These are phyloP conservation scores for Xanthia icteritia DNA, from an alignment of 2,888 invertebrate genomes.

Conservation along the genomic window DNA sequence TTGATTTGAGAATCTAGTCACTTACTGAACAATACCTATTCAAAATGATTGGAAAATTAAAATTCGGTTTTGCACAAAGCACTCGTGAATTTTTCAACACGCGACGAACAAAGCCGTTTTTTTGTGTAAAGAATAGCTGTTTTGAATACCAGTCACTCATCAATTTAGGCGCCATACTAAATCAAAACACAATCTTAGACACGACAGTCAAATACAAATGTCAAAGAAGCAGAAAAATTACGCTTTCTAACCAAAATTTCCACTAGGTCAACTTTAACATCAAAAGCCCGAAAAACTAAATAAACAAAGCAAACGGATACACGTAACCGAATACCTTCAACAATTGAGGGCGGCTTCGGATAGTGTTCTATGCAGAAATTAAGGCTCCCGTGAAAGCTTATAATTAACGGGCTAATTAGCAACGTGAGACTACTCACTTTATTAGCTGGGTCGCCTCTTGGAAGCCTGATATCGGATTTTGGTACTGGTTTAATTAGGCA, in stretches of 20 bases:
- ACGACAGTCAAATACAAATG: neutral
- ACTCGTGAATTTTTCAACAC: neutral
- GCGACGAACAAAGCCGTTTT: slow-evolving; percentile 8
- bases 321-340: slow-evolving; percentile 86
- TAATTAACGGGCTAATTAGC: slow-evolving; percentile 90
- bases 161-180: slow-evolving; percentile 6
- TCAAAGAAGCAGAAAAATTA: neutral
- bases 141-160: slow-evolving; percentile 9
- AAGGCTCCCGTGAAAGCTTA: slow-evolving; percentile 88
- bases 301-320: slow-evolving; percentile 70
- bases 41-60: slow-evolving; percentile 25
- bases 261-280: neutral
- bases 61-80: slow-evolving; percentile 5
- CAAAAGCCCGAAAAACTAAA: slow-evolving; percentile 29
- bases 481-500: slow-evolving; percentile 88
- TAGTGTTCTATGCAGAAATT: slow-evolving; percentile 88
- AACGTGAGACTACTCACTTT: slow-evolving; percentile 88
- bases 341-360: slow-evolving; percentile 79
- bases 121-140: neutral
- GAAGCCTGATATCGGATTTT: slow-evolving; percentile 88
- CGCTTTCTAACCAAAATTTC: neutral
- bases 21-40: slow-evolving; percentile 32
- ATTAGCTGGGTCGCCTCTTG: slow-evolving; percentile 86
- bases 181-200: neutral
- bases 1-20: slow-evolving; percentile 27